Evolutionary conservation across 2,113 vertebrate genomes (phyloP).

Genomic region (Canis aureus): DNA sequence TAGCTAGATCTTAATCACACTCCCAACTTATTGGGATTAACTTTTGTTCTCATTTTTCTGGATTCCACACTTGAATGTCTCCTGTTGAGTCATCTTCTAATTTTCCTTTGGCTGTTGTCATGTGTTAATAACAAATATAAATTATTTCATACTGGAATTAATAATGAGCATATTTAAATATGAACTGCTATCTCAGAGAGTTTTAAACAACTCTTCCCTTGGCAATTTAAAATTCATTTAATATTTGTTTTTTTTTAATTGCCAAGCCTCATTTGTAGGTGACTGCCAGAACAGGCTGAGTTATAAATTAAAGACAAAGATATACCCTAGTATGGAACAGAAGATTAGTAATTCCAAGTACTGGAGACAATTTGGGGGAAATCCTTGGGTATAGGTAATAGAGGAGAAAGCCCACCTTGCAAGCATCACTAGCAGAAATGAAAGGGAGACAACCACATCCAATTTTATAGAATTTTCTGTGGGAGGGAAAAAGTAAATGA

Average conservation of each 20-base stretch:
- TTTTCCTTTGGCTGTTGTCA: slow-evolving; percentile 59
- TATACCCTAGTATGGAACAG: background rate
- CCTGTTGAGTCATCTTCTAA: slow-evolving; percentile 60
- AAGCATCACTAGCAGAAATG: background rate
- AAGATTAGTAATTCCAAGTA: background rate
- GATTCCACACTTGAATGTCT: slow-evolving; percentile 14
- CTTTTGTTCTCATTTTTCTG: background rate
- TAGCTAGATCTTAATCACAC: background rate
- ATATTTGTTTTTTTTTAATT: background rate
- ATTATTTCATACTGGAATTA: slow-evolving; percentile 65
- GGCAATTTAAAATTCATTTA: background rate
- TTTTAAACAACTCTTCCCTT: slow-evolving; percentile 44
- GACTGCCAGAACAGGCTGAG: background rate
- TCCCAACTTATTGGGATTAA: background rate
- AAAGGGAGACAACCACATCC: background rate
- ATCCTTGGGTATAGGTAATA: background rate
- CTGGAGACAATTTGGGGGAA: background rate
- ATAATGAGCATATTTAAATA: slow-evolving; percentile 69
- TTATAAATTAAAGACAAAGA: background rate
- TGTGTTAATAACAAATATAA: slow-evolving; percentile 69
- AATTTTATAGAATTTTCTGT: background rate
- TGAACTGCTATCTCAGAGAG: slow-evolving; percentile 49
- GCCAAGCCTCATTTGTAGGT: background rate
- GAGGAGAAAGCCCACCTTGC: background rate
- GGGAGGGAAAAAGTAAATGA: background rate